Evolutionary conservation across 2,797 vertebrate genomes (phyloP).

Genomic region (Ficedula albicollis): DNA sequence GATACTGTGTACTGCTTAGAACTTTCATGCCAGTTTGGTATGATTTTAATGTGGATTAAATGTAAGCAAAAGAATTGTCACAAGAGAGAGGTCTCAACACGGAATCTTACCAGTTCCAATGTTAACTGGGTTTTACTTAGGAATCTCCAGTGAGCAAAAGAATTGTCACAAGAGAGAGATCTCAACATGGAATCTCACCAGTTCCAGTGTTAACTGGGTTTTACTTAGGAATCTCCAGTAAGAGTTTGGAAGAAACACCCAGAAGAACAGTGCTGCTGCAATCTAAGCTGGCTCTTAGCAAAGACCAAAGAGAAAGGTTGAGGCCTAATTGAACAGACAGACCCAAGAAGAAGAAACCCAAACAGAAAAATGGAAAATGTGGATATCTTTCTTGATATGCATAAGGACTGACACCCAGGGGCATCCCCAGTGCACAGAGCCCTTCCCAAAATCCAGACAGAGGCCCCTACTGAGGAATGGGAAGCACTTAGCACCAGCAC

Average conservation of each 20-base stretch:
- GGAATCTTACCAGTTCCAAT: not conserved
- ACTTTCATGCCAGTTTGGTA: not conserved
- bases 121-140: not conserved
- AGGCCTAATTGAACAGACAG: not conserved
- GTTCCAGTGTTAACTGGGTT: not conserved
- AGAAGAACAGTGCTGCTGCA: not conserved
- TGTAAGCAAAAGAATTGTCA: not conserved
- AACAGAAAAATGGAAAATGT: not conserved
- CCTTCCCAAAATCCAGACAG: not conserved
- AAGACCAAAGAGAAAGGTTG: not conserved
- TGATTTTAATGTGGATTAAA: not conserved
- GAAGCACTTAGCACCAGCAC: not conserved
- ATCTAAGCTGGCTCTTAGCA: not conserved
- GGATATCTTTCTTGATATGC: not conserved
- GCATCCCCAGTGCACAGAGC: not conserved
- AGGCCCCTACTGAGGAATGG: not conserved
- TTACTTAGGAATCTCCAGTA: not conserved
- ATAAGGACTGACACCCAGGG: not conserved
- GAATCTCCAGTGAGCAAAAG: not conserved
- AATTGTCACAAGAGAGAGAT: not conserved
- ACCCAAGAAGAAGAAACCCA: not conserved
- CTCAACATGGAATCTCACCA: not conserved
- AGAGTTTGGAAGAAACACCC: not conserved
- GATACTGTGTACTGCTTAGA: not conserved
- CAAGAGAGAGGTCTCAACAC: not conserved